Conservation (phyloP, 2,888 invertebrate genomes). For the Nowickia ferox region DNA sequence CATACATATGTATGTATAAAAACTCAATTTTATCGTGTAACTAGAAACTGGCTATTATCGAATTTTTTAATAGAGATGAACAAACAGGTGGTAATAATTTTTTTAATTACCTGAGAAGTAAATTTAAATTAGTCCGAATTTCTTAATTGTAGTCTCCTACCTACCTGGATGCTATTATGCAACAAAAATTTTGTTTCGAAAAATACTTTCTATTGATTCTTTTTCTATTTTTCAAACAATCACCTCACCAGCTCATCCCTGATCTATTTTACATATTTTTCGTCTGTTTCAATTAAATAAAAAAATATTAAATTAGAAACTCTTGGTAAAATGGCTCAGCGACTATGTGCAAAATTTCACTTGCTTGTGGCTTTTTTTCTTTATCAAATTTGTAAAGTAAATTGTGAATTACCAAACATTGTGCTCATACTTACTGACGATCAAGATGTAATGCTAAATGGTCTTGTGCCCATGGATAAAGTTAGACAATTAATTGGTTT, state of each 20-base stretch:
- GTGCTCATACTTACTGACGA: constrained; percentile 93
- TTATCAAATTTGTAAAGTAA: background rate
- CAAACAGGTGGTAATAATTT: too few species aligned
- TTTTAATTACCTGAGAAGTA: too few species aligned
- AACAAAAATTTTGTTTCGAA: background rate
- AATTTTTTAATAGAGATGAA: too few species aligned
- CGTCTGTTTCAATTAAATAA: background rate
- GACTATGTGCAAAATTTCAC: background rate
- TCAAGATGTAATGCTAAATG: constrained; percentile 91
- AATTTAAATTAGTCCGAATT: too few species aligned
- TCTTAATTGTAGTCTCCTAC: background rate
- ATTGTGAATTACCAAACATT: constrained; percentile 86
- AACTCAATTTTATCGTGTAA: too few species aligned
- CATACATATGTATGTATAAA: background rate
- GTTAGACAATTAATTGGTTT: constrained; percentile 86
- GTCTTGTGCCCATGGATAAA: constrained; percentile 88
- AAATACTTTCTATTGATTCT: too few species aligned
- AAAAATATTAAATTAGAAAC: background rate
- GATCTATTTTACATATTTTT: background rate
- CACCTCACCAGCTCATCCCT: constrained; percentile 33
- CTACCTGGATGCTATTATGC: background rate
- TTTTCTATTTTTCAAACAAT: background rate
- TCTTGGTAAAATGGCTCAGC: constrained; percentile 26
- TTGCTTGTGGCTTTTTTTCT: background rate
- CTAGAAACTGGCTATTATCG: too few species aligned